A percentile compares a stretch with the other conserved stretches of the same genome.
phyloP scores from a whole-genome alignment of 2,113 vertebrate genomes.

The Poeciliopsis occidentalis region DNA sequence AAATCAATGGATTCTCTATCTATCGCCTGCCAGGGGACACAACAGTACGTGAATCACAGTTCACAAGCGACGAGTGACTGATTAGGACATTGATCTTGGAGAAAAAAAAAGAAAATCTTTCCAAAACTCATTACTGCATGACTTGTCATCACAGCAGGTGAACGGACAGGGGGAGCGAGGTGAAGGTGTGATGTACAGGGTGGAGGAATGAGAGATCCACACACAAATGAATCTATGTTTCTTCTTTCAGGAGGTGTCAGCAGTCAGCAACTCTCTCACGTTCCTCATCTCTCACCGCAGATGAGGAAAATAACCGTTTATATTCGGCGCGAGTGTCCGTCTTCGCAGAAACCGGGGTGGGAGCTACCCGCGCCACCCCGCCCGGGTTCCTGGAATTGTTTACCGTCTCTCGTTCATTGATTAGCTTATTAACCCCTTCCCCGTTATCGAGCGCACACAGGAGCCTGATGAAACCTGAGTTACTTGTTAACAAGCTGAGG shows the following conservation, averaged over 20 bases:
- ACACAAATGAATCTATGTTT: slow-evolving; percentile 58
- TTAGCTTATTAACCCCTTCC: slow-evolving; percentile 69
- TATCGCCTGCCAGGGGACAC: slow-evolving; percentile 58
- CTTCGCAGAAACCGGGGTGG: slow-evolving; percentile 24
- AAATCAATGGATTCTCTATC: slow-evolving; percentile 73
- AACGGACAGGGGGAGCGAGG: background rate
- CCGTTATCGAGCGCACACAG: slow-evolving; percentile 47
- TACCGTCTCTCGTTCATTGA: slow-evolving; percentile 59
- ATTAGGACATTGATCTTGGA: slow-evolving; percentile 76
- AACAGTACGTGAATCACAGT: slow-evolving; percentile 75
- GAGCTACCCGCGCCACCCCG: slow-evolving; percentile 16
- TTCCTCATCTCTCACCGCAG: background rate
- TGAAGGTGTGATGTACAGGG: background rate
- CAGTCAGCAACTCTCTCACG: slow-evolving; percentile 6
- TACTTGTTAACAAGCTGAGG: slow-evolving; percentile 59
- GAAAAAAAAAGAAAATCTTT: slow-evolving; percentile 73
- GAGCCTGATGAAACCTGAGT: slow-evolving; percentile 40
- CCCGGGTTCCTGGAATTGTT: slow-evolving; percentile 39
- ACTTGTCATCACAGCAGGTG: slow-evolving; percentile 67
- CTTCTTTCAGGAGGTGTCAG: slow-evolving; percentile 16
- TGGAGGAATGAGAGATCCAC: slow-evolving; percentile 28
- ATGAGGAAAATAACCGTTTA: slow-evolving; percentile 26
- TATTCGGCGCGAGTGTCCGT: slow-evolving; percentile 5
- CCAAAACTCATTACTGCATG: slow-evolving; percentile 78
- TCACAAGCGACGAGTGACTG: slow-evolving; percentile 63